Conservation (phyloP, 2,888 invertebrate species). For the Chironomus riparius region DNA sequence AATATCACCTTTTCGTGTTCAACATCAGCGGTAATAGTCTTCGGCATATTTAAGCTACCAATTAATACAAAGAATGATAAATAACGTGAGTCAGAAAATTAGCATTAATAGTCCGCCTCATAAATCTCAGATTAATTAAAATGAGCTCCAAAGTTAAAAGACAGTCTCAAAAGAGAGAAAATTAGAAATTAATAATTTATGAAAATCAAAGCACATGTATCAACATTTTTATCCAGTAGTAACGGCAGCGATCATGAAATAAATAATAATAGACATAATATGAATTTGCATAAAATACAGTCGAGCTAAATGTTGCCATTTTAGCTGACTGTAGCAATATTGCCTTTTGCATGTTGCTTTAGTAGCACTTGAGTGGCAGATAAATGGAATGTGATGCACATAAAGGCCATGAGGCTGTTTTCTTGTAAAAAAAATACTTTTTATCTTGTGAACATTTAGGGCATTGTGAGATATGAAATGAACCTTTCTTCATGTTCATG, state of each 20-base stretch:
- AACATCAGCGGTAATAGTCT: too few relatives aligned
- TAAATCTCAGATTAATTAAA: too few relatives aligned
- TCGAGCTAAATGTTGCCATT: background rate
- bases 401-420: conserved; percentile 15
- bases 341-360: background rate
- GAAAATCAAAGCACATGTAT: background rate
- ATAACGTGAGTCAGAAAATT: too few relatives aligned
- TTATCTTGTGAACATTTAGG: background rate
- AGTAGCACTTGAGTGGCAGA: conserved; percentile 10
- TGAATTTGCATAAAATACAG: conserved; percentile 26
- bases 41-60: too few relatives aligned
- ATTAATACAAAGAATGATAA: too few relatives aligned
- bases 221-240: background rate
- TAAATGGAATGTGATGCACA: background rate
- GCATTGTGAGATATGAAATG: background rate
- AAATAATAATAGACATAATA: conserved; percentile 26
- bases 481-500: too few relatives aligned
- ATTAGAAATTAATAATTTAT: background rate
- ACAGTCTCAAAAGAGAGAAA: background rate
- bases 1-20: too few relatives aligned
- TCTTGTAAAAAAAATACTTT: background rate
- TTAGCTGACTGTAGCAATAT: background rate
- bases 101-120: too few relatives aligned
- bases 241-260: conserved; percentile 2
- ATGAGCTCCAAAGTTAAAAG: background rate